Base-by-base conservation (phyloP, 2,888 invertebrate species). In the Cataglyphis livida region DNA sequence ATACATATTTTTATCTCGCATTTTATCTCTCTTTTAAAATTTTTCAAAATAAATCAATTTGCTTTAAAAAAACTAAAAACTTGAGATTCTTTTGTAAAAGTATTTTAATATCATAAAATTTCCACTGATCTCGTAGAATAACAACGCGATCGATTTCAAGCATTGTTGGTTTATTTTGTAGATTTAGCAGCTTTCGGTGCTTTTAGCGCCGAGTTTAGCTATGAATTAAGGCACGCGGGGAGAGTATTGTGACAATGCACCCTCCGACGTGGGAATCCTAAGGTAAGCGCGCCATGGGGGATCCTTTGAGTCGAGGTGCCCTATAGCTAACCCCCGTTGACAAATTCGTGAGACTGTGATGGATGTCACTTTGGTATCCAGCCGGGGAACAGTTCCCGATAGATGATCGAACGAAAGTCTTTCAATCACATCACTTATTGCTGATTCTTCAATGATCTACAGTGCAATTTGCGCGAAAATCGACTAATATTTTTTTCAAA, bases 311-410 rank as follows among this genome's bases (percentile, higher is more conserved):
- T 75, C 84, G 82, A 70, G 79, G 83, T 83, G 89, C 90, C 90
- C 90, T 91, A 85, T 84, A 86, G 91, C 92, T 93, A 93, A 91
- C 91, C 85, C 89, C 84, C 90, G 90, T 91, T 93, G 94, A 94
- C 94, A 94, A 94, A 94, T 93, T 93, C 91, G 88, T 88, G 90
- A 88, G 90, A 93, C 90, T 91, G 92, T 94, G 94, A 94, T 92
- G 90, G 93, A 94, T 91, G 91, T 89, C 89, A 91, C 59, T 32
- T 92, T 92, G 91, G 91, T 90, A 89, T 38, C 35, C 62, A 59
- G 25, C 18, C 48, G 81, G 57, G 73, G 32, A 65, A 21, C 48
- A 48, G 25, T 18, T 44, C 75, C 41, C 85, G 32, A 76, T 75
- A 18, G 81, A 82, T 85, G 81, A 78, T 85, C 81, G 81, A 88